Conservation (phyloP, 2,113 vertebrate genomes). For the Amblyopsis rosae region DNA sequence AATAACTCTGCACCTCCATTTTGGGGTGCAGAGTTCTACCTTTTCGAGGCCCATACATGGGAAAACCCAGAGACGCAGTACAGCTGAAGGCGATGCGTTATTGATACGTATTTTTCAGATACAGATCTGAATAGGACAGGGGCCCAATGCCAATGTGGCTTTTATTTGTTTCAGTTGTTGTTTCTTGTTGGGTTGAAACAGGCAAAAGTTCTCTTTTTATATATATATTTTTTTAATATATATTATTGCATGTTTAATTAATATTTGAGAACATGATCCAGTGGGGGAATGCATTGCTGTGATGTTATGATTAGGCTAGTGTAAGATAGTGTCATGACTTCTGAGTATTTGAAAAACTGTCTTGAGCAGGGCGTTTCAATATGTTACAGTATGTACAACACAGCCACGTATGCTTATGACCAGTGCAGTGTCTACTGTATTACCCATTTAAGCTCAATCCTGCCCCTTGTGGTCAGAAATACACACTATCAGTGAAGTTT, state of each 20-base stretch:
- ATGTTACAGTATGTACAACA: no score
- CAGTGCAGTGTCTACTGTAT: no score
- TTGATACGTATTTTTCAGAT: conserved; percentile 19
- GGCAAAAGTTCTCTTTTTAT: conserved; percentile 33
- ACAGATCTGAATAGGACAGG: conserved; percentile 26
- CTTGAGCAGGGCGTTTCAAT: no score
- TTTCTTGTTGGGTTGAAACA: conserved; percentile 31
- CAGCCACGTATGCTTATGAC: no score
- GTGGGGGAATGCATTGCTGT: no score
- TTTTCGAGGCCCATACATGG: conserved; percentile 61
- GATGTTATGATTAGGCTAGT: no score
- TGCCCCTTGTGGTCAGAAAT: no score
- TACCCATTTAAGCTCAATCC: no score
- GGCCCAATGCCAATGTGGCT: conserved; percentile 40
- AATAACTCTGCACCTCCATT: conserved; percentile 48
- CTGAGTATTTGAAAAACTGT: no score
- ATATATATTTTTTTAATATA: not conserved
- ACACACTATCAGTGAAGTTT: no score
- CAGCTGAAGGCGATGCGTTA: conserved; percentile 51
- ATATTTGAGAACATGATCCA: not conserved
- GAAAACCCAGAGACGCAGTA: conserved; percentile 33
- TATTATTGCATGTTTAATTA: conserved; percentile 1
- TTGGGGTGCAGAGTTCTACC: conserved; percentile 49
- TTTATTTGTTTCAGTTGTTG: conserved; percentile 32
- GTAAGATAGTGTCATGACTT: no score